phyloP scores from a whole-genome alignment of 2,113 vertebrate species.

The Hypomesus transpacificus region DNA sequence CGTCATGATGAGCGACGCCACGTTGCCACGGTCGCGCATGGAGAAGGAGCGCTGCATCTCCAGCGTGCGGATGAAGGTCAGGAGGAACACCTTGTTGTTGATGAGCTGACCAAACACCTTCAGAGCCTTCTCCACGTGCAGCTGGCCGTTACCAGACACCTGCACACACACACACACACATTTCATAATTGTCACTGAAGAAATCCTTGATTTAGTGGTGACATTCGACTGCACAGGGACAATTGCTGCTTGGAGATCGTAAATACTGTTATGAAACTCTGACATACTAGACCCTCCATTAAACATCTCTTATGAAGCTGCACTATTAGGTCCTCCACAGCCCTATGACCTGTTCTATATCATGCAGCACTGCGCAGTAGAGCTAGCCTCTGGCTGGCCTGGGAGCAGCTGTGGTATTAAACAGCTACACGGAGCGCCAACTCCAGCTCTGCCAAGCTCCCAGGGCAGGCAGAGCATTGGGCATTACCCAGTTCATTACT shows the following conservation, averaged over 20 bases:
- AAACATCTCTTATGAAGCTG: background rate
- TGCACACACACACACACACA: constrained; percentile 44
- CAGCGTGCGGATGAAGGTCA: constrained; percentile 95
- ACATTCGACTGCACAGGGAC: too few species aligned
- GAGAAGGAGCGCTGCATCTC: constrained; percentile 96
- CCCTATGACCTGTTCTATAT: background rate
- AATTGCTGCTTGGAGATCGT: too few species aligned
- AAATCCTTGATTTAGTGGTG: background rate
- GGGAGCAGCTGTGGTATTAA: constrained; percentile 35
- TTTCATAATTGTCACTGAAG: background rate
- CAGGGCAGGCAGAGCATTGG: constrained; percentile 52
- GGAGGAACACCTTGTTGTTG: constrained; percentile 98
- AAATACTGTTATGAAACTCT: too few species aligned
- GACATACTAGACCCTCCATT: background rate
- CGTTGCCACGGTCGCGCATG: constrained; percentile 96
- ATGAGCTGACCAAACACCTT: constrained; percentile 96
- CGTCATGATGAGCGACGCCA: constrained; percentile 98
- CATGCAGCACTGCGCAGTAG: too few species aligned
- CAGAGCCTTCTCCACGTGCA: constrained; percentile 93
- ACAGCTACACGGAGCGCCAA: constrained; percentile 3
- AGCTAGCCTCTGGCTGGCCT: background rate
- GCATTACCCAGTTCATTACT: constrained; percentile 66
- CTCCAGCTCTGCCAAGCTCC: constrained; percentile 21
- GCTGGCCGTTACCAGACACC: constrained; percentile 95
- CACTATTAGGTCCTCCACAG: background rate